Percentiles rank a stretch among this genome's conserved stretches.
phyloP scores from a whole-genome alignment of 2,797 vertebrate genomes.

The Odontamblyopus rebecca region DNA sequence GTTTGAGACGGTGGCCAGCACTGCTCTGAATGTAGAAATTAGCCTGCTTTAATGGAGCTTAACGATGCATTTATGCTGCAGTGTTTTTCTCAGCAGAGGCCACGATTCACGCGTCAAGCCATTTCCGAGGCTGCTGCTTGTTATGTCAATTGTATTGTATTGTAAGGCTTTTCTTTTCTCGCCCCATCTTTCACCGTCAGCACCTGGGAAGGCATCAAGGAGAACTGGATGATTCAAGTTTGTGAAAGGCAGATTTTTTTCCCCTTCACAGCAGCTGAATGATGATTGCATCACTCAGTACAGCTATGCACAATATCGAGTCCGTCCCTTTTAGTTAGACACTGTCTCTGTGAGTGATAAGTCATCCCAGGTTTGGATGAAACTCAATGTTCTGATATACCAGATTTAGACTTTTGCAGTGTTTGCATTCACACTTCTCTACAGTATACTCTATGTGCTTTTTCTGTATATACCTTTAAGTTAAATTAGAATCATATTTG shows the following conservation, averaged over 20 bases:
- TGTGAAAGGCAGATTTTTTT: constrained; percentile 8
- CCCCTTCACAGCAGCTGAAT: neutral
- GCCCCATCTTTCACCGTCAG: neutral
- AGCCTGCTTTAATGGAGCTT: constrained; percentile 8
- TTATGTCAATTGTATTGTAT: constrained; percentile 19
- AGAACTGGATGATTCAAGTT: constrained; percentile 13
- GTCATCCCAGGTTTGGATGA: neutral
- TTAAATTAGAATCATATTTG: no score
- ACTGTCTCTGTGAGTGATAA: neutral
- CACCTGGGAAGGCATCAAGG: constrained; percentile 14
- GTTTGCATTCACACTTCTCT: neutral
- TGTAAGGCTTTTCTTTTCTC: constrained; percentile 4
- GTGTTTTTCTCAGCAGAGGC: constrained; percentile 2
- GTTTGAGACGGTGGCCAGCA: neutral
- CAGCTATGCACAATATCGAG: constrained; percentile 10
- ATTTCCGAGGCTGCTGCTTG: constrained; percentile 8
- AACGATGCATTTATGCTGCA: constrained; percentile 11
- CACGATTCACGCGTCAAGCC: neutral
- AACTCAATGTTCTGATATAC: neutral
- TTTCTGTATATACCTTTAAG: no score
- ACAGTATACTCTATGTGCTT: no score
- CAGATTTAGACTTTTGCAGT: neutral
- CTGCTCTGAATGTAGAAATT: constrained; percentile 6
- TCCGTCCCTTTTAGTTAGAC: neutral
- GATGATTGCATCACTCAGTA: neutral